phyloP scores from a whole-genome alignment of 2,797 vertebrate species.

The Pseudochaenichthys georgianus region DNA sequence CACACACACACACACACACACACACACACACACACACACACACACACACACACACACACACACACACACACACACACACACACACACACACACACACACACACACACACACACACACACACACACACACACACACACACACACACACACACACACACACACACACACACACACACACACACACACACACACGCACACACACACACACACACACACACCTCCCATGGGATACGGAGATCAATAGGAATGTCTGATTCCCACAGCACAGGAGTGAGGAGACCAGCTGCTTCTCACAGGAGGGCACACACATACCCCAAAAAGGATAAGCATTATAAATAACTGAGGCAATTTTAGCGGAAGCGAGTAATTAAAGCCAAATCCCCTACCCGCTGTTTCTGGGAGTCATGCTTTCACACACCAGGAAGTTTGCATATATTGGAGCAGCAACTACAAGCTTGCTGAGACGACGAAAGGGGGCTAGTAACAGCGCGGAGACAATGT shows the following conservation, averaged over 20 bases:
- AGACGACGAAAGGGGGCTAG: slow-evolving; percentile 18
- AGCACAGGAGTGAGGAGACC: slow-evolving; percentile 65
- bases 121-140: too few relatives aligned
- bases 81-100: too few relatives aligned
- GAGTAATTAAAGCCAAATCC: slow-evolving; percentile 78
- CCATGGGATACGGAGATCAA: slow-evolving; percentile 80
- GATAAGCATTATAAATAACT: slow-evolving; percentile 76
- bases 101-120: too few relatives aligned
- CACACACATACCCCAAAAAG: slow-evolving; percentile 54
- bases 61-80: too few relatives aligned
- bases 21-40: too few relatives aligned
- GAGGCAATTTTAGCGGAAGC: slow-evolving; percentile 67
- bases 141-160: too few relatives aligned
- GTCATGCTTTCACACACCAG: slow-evolving; percentile 59
- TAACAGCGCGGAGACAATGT: slow-evolving; percentile 43
- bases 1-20: too few relatives aligned
- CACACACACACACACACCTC: slow-evolving; percentile 36
- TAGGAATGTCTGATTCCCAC: slow-evolving; percentile 82
- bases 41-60: too few relatives aligned
- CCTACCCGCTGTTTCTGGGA: slow-evolving; percentile 58
- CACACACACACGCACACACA: too few relatives aligned
- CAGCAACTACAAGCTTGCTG: slow-evolving; percentile 40
- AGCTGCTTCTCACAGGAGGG: slow-evolving; percentile 74
- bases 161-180: too few relatives aligned
- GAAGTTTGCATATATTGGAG: slow-evolving; percentile 58